Conservation (phyloP, 1,140 invertebrate genomes). For the Leptopilina clavipes region DNA sequence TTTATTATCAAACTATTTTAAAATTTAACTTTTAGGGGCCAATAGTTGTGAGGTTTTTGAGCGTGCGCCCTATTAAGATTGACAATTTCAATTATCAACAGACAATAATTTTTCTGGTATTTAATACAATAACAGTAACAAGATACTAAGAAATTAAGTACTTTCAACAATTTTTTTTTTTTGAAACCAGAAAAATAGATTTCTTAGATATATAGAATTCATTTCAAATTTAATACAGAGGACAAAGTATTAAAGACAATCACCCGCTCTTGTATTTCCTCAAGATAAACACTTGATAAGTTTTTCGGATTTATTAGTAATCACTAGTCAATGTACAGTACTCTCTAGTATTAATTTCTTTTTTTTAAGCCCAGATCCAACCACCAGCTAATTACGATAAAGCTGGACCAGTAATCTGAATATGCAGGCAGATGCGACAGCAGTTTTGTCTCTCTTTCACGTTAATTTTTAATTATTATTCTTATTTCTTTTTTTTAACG, state of each 20-base stretch:
- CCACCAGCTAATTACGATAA: constrained; percentile 53
- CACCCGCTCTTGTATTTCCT: constrained; percentile 56
- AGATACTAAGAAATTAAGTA: constrained; percentile 29
- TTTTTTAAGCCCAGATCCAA: constrained; percentile 60
- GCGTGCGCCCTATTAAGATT: too few species aligned
- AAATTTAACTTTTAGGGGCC: too few species aligned
- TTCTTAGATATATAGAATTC: constrained; percentile 33
- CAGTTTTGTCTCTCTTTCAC: constrained; percentile 46
- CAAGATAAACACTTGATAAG: constrained; percentile 54
- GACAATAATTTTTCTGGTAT: constrained; percentile 23
- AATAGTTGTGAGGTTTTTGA: too few species aligned
- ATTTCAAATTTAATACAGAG: constrained; percentile 26
- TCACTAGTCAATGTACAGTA: constrained; percentile 56
- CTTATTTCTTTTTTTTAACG: constrained; percentile 36
- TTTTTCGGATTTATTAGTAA: constrained; percentile 60
- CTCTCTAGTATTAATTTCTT: constrained; percentile 59
- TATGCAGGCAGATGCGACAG: constrained; percentile 55
- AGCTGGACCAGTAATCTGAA: constrained; percentile 51
- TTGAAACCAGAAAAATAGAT: constrained; percentile 30
- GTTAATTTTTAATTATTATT: too few species aligned
- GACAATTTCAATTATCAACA: too few species aligned
- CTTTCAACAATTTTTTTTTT: constrained; percentile 23
- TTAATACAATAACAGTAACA: constrained; percentile 28
- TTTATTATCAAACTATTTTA: too few species aligned
- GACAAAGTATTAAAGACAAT: constrained; percentile 30